phyloP scores from a whole-genome alignment of 1,140 invertebrate species.

The Drosophila murphyi region DNA sequence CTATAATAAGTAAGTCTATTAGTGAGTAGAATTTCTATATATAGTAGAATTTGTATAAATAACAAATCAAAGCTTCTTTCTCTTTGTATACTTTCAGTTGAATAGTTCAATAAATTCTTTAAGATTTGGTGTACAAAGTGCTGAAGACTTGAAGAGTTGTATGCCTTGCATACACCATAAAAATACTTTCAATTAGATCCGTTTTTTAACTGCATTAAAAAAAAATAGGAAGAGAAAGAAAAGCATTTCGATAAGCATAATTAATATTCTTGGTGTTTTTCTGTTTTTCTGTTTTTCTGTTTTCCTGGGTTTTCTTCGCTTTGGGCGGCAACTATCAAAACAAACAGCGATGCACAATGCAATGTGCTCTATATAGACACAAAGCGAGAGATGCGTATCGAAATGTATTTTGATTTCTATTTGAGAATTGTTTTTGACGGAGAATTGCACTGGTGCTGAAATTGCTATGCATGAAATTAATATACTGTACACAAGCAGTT shows the following conservation, averaged over 20 bases:
- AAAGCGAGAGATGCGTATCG: conserved; percentile 56
- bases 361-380: conserved; percentile 46
- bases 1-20: too few species aligned
- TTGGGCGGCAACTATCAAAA: conserved; percentile 57
- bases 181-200: too few species aligned
- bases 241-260: conserved; percentile 22
- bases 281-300: neutral
- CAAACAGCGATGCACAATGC: conserved; percentile 36
- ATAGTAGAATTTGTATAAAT: too few species aligned
- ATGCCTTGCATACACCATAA: too few species aligned
- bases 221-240: neutral
- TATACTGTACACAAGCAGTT: conserved; percentile 22
- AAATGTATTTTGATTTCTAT: conserved; percentile 78
- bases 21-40: too few species aligned
- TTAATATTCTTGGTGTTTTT: too few species aligned
- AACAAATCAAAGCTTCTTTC: too few species aligned
- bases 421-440: conserved; percentile 63
- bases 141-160: too few species aligned
- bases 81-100: too few species aligned
- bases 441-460: conserved; percentile 22
- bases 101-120: too few species aligned
- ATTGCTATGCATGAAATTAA: conserved; percentile 58
- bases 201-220: too few species aligned
- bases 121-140: too few species aligned
- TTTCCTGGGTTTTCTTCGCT: neutral